A percentile compares a stretch with the other conserved stretches of the same genome.
phyloP scores from a whole-genome alignment of 2,113 vertebrate genomes.

The Rutilus rutilus region DNA sequence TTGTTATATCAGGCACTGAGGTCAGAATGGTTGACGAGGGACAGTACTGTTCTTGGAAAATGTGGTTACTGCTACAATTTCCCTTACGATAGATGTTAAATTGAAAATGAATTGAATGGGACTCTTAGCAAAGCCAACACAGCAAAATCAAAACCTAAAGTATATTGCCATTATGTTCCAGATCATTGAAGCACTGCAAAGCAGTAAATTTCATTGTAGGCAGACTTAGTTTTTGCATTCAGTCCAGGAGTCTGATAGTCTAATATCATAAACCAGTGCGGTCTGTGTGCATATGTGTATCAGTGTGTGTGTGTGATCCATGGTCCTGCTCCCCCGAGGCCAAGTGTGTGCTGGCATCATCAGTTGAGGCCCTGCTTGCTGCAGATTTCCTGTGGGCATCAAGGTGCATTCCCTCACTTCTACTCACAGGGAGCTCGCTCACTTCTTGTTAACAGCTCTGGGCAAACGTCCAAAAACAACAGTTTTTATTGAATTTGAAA shows the following conservation, averaged over 20 bases:
- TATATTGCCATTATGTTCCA: conserved; percentile 10
- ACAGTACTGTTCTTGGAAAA: neutral
- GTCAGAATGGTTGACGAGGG: neutral
- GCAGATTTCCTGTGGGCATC: conserved; percentile 73
- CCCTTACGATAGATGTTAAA: neutral
- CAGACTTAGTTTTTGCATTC: neutral
- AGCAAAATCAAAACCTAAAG: conserved; percentile 4
- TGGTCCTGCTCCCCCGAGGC: conserved; percentile 19
- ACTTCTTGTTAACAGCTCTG: conserved; percentile 66
- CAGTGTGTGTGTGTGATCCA: conserved; percentile 7
- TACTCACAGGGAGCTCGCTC: conserved; percentile 57
- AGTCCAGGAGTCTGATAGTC: neutral
- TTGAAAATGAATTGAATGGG: neutral
- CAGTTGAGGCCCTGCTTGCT: conserved; percentile 51
- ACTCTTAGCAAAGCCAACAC: neutral
- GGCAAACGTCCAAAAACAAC: conserved; percentile 72
- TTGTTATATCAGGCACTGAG: neutral
- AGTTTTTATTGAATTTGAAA: conserved; percentile 63
- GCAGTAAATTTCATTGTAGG: neutral
- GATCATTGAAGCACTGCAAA: neutral
- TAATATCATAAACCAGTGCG: conserved; percentile 19
- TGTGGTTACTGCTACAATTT: conserved; percentile 11
- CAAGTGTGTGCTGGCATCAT: conserved; percentile 50
- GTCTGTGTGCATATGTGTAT: conserved; percentile 8
- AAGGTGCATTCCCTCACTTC: conserved; percentile 36